Conservation (phyloP, 2,888 invertebrate species). For the Taenaris catops region DNA sequence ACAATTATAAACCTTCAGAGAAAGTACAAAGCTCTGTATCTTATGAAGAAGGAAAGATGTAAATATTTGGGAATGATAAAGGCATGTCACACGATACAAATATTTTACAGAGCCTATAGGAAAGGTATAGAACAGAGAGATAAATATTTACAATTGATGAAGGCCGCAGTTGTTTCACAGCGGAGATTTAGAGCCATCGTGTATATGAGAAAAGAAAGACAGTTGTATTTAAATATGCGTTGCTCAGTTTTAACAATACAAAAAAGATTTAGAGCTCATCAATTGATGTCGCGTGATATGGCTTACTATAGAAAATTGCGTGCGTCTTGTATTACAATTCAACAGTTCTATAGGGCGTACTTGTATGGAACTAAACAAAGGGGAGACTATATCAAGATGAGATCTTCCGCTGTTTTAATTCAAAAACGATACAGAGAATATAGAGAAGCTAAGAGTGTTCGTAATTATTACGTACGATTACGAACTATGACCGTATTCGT, state of each 20-base stretch:
- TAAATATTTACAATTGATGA: slow-evolving; percentile 42
- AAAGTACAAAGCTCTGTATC: slow-evolving; percentile 49
- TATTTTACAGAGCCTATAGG: slow-evolving; percentile 44
- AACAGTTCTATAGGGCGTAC: slow-evolving; percentile 49
- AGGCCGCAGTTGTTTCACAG: slow-evolving; percentile 40
- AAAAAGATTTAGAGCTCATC: slow-evolving; percentile 53
- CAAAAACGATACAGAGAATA: slow-evolving; percentile 55
- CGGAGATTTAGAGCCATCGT: slow-evolving; percentile 44
- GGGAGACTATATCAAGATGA: slow-evolving; percentile 38
- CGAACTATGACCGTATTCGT: slow-evolving; percentile 39
- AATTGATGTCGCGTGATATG: slow-evolving; percentile 47
- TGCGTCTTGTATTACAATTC: slow-evolving; percentile 54
- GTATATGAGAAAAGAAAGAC: slow-evolving; percentile 41
- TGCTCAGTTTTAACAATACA: slow-evolving; percentile 38
- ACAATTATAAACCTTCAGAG: slow-evolving; percentile 38
- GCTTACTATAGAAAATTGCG: slow-evolving; percentile 44
- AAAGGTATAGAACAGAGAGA: slow-evolving; percentile 38
- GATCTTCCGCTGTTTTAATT: slow-evolving; percentile 45
- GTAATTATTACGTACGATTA: slow-evolving; percentile 38
- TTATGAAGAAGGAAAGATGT: slow-evolving; percentile 46
- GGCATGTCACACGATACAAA: slow-evolving; percentile 58
- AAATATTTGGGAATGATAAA: slow-evolving; percentile 48
- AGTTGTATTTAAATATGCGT: slow-evolving; percentile 35
- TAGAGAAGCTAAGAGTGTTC: slow-evolving; percentile 33
- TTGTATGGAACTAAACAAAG: slow-evolving; percentile 38